Evolutionary conservation across 2,888 invertebrate genomes (phyloP), one percentile per base, ranked within the genome.

Genomic region (Tipula unca): DNA sequence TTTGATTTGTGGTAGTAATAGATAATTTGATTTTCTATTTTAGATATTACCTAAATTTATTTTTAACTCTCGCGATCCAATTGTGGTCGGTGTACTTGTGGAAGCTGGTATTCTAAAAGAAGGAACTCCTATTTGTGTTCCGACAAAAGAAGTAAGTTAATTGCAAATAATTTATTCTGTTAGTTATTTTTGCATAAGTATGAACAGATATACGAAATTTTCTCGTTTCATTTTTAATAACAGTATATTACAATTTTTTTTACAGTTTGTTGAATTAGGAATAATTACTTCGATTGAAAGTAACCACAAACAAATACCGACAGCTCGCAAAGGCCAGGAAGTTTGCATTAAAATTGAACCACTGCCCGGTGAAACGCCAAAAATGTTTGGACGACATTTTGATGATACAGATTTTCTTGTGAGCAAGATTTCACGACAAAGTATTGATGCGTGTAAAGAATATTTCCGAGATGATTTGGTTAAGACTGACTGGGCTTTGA

Each of bases 381-480:
- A 99, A 92, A 96, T 99, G 96, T 98, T 95, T 91, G 99, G 99
- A 13, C 93, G 99, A 86, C 99, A 99, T 92, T 99, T 99, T 92
- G 99, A 99, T 89, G 96, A 97, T 89, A 97, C 95, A 69, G 99
- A 99, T 91, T 93, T 97, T 90, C 93, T 99, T 87, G 94, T 98
- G 89, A 99, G 99, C 93, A 98, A 96, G 98, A 99, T 99, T 89
- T 96, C 97, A 85, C 95, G 99, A 86, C 97, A 98, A 90, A 98
- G 98, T 87, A 99, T 99, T 90, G 99, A 99, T 92, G 99, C 98
- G 8, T 99, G 99, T 92, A 99, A 99, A 92, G 97, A 99, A 89
- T 98, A 99, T 92, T 99, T 99, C 94, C 94, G 99, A 87, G 99
- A 99, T 88, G 99, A 99, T 91, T 93, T 99, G 89, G 92, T 95